Evolutionary conservation across 2,113 vertebrate species (phyloP).

Genomic region (Fulica atra): DNA sequence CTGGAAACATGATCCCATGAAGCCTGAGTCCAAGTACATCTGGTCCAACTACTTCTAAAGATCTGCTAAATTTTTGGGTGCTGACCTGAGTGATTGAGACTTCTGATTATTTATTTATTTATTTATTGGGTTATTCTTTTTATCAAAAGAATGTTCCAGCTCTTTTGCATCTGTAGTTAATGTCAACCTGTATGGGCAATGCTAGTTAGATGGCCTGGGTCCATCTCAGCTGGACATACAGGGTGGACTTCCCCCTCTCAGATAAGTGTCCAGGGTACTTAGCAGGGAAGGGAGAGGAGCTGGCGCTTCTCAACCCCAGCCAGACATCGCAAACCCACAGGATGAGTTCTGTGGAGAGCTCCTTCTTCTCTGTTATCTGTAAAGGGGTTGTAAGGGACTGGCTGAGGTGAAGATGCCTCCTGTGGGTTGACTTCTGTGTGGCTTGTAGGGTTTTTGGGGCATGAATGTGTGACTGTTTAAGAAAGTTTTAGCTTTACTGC

Average conservation of each 20-base stretch:
- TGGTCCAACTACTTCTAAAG: background rate
- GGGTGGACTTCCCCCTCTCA: background rate
- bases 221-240: rapidly evolving
- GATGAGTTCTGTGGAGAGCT: background rate
- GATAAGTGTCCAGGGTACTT: background rate
- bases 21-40: background rate
- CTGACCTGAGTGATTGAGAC: background rate
- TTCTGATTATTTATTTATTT: background rate
- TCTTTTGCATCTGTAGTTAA: background rate
- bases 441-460: background rate
- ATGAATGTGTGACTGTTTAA: background rate
- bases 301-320: background rate
- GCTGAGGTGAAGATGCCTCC: background rate
- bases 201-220: background rate
- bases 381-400: background rate
- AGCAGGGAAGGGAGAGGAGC: background rate
- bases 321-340: rapidly evolving
- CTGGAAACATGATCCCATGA: background rate
- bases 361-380: background rate
- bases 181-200: background rate
- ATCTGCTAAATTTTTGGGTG: background rate
- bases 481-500: background rate
- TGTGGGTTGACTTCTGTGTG: background rate
- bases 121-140: background rate
- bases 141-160: background rate